Percentiles rank a stretch among this genome's conserved stretches.
Evolutionary conservation across 1,140 invertebrate genomes (phyloP).

Genomic region (Charaxes varanes): DNA sequence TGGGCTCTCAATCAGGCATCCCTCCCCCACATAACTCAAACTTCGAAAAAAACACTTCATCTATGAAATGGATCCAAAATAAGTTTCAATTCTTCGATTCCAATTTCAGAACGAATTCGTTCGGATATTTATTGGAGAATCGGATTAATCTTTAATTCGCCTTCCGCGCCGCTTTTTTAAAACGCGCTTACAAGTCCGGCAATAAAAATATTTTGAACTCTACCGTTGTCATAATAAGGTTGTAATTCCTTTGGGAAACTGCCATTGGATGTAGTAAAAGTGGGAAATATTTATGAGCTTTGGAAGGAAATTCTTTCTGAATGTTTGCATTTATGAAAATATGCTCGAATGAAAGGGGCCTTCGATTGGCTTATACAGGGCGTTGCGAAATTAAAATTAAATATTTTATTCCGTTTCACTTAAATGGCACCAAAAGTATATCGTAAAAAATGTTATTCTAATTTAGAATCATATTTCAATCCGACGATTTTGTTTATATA

Average conservation of each 20-base stretch:
- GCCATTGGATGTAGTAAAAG: slow-evolving; percentile 49
- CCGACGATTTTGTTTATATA: too few relatives aligned
- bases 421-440: too few relatives aligned
- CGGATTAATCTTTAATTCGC: slow-evolving; percentile 69
- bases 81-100: slow-evolving; percentile 68
- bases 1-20: slow-evolving; percentile 22
- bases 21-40: slow-evolving; percentile 36
- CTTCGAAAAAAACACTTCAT: slow-evolving; percentile 58
- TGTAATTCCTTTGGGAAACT: slow-evolving; percentile 18
- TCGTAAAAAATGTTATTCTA: too few relatives aligned
- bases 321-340: slow-evolving; percentile 74
- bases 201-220: slow-evolving; percentile 21
- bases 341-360: slow-evolving; percentile 62
- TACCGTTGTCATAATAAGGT: slow-evolving; percentile 25
- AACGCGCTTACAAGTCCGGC: slow-evolving; percentile 47
- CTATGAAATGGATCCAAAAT: slow-evolving; percentile 59
- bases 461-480: not conserved
- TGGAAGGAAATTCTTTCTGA: slow-evolving; percentile 70
- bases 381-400: slow-evolving; percentile 17
- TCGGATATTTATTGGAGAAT: slow-evolving; percentile 68
- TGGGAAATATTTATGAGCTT: slow-evolving; percentile 71
- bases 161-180: slow-evolving; percentile 48
- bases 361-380: slow-evolving; percentile 37
- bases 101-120: slow-evolving; percentile 62
- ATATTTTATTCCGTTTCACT: too few relatives aligned